These are phyloP conservation scores for Leucophora obtusa DNA, from an alignment of 2,888 invertebrate genomes.

Conservation along the genomic window DNA sequence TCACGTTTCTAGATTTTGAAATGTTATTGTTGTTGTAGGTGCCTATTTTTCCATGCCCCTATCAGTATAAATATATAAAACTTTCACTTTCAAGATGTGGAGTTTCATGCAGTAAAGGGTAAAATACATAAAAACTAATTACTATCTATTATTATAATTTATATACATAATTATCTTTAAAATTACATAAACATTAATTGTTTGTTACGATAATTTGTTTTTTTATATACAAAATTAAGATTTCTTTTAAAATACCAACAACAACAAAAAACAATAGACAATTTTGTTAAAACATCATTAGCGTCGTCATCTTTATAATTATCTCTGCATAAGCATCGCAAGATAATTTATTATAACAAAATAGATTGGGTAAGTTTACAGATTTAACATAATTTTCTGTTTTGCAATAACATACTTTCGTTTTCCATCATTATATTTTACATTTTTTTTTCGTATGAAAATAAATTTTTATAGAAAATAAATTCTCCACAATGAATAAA, in stretches of 20 bases:
- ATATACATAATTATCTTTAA: background rate
- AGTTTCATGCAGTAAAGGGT: too few relatives aligned
- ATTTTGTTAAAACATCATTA: conserved; percentile 2
- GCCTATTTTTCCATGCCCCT: too few relatives aligned
- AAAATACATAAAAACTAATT: too few relatives aligned
- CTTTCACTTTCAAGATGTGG: too few relatives aligned
- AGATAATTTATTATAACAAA: conserved; percentile 16
- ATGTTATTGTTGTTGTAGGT: too few relatives aligned
- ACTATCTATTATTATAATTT: too few relatives aligned
- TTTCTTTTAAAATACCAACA: background rate
- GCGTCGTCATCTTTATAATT: background rate
- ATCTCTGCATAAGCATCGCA: background rate
- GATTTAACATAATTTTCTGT: conserved; percentile 21
- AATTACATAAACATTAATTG: background rate
- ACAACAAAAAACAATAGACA: background rate
- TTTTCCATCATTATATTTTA: conserved; percentile 28
- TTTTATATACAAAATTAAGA: background rate
- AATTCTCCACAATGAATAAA: conserved; percentile 47
- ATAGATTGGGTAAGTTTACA: conserved; percentile 52
- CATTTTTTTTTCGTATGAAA: conserved; percentile 21
- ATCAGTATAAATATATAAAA: too few relatives aligned
- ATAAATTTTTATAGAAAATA: conserved; percentile 39
- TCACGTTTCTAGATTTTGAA: too few relatives aligned
- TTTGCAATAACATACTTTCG: conserved; percentile 59
- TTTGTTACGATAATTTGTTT: too few relatives aligned